These are phyloP conservation scores for Sphenodon punctatus DNA, from an alignment of 2,797 vertebrate species.

Conservation along the genomic window DNA sequence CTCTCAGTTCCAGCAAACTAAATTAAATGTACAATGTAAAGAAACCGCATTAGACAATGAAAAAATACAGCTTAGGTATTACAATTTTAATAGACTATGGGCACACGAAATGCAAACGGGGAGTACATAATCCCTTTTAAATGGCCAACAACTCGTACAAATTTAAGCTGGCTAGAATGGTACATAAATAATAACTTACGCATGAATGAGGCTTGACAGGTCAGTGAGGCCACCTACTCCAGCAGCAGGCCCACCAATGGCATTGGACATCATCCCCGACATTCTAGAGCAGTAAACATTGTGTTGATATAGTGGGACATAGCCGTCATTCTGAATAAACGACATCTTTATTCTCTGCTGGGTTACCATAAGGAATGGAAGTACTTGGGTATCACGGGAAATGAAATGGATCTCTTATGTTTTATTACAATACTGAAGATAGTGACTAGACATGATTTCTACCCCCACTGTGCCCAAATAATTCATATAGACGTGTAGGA, in stretches of 20 bases:
- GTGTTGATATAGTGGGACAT: neutral
- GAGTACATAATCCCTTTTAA: neutral
- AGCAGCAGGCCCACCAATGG: constrained; percentile 90
- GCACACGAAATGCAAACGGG: neutral
- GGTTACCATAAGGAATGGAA: neutral
- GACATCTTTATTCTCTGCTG: neutral
- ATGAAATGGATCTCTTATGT: too few relatives aligned
- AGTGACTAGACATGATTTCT: neutral
- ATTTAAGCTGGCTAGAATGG: neutral
- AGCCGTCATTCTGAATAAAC: neutral
- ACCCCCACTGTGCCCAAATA: neutral
- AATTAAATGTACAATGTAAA: neutral
- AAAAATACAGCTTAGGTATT: neutral
- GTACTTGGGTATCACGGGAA: neutral
- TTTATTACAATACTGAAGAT: constrained; percentile 1
- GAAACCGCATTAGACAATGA: neutral
- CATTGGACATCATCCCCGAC: constrained; percentile 98
- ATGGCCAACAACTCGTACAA: neutral
- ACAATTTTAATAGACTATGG: neutral
- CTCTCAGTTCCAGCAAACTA: neutral
- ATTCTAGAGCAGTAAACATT: constrained; percentile 80
- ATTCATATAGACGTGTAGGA: neutral
- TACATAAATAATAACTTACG: constrained; percentile 80
- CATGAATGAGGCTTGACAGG: constrained; percentile 96
- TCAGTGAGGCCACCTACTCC: constrained; percentile 94